Evolutionary conservation across 2,113 vertebrate genomes (phyloP).

Genomic region (Syngnathus floridae): DNA sequence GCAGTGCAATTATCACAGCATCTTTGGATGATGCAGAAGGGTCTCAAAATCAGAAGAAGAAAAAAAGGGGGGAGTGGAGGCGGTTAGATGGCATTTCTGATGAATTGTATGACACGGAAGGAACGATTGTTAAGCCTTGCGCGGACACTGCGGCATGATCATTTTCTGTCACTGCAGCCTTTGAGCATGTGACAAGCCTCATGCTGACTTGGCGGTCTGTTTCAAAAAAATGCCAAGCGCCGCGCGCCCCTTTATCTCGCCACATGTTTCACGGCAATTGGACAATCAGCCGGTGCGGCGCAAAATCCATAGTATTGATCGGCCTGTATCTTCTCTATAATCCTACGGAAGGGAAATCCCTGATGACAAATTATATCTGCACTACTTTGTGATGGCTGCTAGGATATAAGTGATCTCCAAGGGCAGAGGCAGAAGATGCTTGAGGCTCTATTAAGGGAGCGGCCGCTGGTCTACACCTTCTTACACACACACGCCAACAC

Average conservation of each 20-base stretch:
- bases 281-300: slow-evolving; percentile 98
- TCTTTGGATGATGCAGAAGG: slow-evolving; percentile 53
- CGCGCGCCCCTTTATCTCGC: slow-evolving; percentile 94
- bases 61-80: slow-evolving; percentile 6
- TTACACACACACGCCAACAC: not conserved
- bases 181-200: slow-evolving; percentile 90
- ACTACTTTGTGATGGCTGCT: slow-evolving; percentile 97
- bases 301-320: slow-evolving; percentile 99
- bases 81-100: slow-evolving; percentile 33
- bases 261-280: slow-evolving; percentile 97
- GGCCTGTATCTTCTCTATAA: slow-evolving; percentile 98
- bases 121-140: slow-evolving; percentile 74
- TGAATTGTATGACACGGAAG: slow-evolving; percentile 65
- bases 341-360: slow-evolving; percentile 99
- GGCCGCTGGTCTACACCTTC: not conserved
- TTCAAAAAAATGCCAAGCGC: slow-evolving; percentile 81
- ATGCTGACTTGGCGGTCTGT: slow-evolving; percentile 95
- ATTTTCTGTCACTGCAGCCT: slow-evolving; percentile 89
- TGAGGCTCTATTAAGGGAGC: slow-evolving; percentile 76
- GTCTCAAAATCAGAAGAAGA: slow-evolving; percentile 49
- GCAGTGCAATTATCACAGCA: slow-evolving; percentile 35
- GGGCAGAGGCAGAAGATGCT: slow-evolving; percentile 84
- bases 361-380: slow-evolving; percentile 99
- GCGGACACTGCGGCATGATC: slow-evolving; percentile 92
- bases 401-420: slow-evolving; percentile 98